phyloP scores from a whole-genome alignment of 2,113 vertebrate species.

The Melospiza melodia region DNA sequence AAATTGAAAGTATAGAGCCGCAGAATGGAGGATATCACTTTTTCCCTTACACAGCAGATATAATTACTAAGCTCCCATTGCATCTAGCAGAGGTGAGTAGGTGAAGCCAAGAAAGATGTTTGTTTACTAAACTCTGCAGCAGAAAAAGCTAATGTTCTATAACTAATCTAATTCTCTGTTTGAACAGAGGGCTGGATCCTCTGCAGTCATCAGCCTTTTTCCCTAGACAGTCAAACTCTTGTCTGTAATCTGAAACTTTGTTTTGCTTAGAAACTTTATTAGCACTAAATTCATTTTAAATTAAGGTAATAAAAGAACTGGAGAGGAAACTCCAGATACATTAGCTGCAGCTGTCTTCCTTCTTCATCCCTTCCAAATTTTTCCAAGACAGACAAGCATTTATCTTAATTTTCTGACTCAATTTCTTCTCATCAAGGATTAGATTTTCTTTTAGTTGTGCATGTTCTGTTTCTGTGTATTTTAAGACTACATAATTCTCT shows the following conservation, averaged over 20 bases:
- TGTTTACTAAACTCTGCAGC: constrained; percentile 32
- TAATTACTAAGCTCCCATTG: constrained; percentile 16
- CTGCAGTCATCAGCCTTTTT: neutral
- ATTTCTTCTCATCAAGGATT: neutral
- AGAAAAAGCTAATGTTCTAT: constrained; percentile 12
- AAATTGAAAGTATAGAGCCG: neutral
- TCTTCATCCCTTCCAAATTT: constrained; percentile 14
- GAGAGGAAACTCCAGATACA: constrained; percentile 11
- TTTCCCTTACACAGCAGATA: neutral
- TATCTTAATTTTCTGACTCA: constrained; percentile 36
- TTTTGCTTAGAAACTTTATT: constrained; percentile 28
- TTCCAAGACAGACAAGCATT: neutral
- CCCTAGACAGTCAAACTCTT: neutral
- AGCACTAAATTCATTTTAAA: constrained; percentile 49
- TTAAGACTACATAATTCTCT: neutral
- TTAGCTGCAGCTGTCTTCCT: neutral
- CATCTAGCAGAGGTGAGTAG: constrained; percentile 5
- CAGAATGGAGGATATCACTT: neutral
- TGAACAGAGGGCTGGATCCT: constrained; percentile 35
- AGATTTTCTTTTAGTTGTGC: neutral
- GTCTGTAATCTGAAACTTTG: constrained; percentile 39
- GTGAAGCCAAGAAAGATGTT: constrained; percentile 48
- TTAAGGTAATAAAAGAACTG: constrained; percentile 39
- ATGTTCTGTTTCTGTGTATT: neutral
- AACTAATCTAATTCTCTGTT: constrained; percentile 37